phyloP scores from a whole-genome alignment of 2,113 vertebrate genomes.

The Alethe castanea region DNA sequence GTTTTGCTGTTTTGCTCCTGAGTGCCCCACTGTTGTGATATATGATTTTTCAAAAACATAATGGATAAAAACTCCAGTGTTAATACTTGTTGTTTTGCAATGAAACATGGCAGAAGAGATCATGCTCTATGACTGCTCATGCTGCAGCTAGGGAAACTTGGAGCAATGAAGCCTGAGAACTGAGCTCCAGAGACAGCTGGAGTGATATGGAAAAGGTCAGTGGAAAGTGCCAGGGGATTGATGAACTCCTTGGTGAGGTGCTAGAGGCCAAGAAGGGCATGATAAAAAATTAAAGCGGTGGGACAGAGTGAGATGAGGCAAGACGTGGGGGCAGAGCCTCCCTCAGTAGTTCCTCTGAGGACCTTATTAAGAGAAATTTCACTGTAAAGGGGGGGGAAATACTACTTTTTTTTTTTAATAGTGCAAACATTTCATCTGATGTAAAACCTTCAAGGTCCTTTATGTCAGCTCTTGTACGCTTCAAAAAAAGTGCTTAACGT shows the following conservation, averaged over 20 bases:
- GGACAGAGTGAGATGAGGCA: background rate
- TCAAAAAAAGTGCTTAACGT: background rate
- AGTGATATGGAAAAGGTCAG: background rate
- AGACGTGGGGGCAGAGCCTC: background rate
- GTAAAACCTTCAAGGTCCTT: background rate
- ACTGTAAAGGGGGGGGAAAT: background rate
- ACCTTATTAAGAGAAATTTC: background rate
- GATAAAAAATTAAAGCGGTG: background rate
- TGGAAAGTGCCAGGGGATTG: background rate
- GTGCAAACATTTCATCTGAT: background rate
- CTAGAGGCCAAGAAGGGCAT: background rate
- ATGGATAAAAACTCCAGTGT: background rate
- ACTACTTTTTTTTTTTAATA: background rate
- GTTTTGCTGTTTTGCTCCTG: background rate
- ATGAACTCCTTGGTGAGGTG: background rate
- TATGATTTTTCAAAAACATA: background rate
- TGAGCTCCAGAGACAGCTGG: background rate
- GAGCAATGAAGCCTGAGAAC: slow-evolving; percentile 24
- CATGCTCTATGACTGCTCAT: background rate
- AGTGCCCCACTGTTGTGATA: background rate
- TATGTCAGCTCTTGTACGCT: background rate
- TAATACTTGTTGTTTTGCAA: background rate
- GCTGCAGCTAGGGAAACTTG: background rate
- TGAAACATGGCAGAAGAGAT: background rate
- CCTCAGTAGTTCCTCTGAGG: background rate